phyloP scores from a whole-genome alignment of 1,140 invertebrate genomes.

The Micrasema minimum region DNA sequence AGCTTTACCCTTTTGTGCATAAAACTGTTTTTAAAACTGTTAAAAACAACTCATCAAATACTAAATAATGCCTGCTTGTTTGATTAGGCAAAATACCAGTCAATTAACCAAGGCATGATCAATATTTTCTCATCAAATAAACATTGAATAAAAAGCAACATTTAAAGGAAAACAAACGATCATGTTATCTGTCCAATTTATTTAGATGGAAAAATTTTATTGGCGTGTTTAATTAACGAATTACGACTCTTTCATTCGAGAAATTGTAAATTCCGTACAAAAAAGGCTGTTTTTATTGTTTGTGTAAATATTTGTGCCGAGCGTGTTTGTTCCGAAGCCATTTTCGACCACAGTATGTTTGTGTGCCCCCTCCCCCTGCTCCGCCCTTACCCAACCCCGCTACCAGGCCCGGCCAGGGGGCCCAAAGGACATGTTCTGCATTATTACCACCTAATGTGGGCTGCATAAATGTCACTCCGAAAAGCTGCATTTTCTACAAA shows the following conservation, averaged over 20 bases:
- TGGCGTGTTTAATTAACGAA: constrained; percentile 37
- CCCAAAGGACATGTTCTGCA: constrained; percentile 46
- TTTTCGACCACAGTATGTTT: constrained; percentile 37
- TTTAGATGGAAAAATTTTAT: constrained; percentile 37
- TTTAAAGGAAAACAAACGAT: constrained; percentile 33
- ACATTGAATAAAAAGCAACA: constrained; percentile 30
- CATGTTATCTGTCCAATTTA: constrained; percentile 34
- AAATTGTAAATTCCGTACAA: constrained; percentile 39
- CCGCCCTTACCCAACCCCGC: no score
- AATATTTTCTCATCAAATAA: constrained; percentile 37
- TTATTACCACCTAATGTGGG: constrained; percentile 47
- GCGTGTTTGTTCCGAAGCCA: constrained; percentile 36
- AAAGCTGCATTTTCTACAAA: not conserved
- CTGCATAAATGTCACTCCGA: constrained; percentile 41
- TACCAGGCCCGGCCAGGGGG: not conserved
- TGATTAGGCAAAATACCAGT: not conserved
- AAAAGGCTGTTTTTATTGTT: constrained; percentile 40
- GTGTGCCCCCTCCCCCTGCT: constrained; percentile 18
- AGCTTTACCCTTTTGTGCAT: no score
- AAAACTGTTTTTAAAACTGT: no score
- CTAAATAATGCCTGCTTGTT: no score
- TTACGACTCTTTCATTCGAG: constrained; percentile 34
- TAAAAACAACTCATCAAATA: no score
- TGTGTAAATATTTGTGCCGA: constrained; percentile 34
- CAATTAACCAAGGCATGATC: constrained; percentile 26